Evolutionary conservation across 2,113 vertebrate species (phyloP).

Genomic region (Cyprinus carpio): DNA sequence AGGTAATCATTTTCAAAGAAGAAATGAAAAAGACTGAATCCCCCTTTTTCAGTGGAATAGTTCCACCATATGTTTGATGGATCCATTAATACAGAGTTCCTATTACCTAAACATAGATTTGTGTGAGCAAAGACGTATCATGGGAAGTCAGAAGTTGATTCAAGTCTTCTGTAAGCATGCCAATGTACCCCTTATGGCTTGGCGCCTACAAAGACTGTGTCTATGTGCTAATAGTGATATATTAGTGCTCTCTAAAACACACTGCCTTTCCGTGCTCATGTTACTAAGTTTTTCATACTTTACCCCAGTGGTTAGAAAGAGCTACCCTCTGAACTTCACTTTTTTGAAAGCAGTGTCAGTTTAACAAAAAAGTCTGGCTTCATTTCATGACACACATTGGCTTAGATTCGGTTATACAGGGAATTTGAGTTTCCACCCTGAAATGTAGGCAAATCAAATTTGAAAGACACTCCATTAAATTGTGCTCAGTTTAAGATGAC

Average conservation of each 20-base stretch:
- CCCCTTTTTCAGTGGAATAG: not conserved
- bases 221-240: slow-evolving; percentile 55
- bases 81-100: slow-evolving; percentile 35
- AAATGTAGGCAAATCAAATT: slow-evolving; percentile 34
- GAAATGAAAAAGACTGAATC: not conserved
- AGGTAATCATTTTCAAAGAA: not conserved
- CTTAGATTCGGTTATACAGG: slow-evolving; percentile 11
- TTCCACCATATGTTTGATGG: slow-evolving; percentile 8
- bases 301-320: slow-evolving; percentile 26
- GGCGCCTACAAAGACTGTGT: slow-evolving; percentile 24
- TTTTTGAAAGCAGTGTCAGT: slow-evolving; percentile 8
- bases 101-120: slow-evolving; percentile 44
- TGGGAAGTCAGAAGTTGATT: slow-evolving; percentile 40
- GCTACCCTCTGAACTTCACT: slow-evolving; percentile 22
- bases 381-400: slow-evolving; percentile 32
- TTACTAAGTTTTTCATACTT: slow-evolving; percentile 36
- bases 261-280: slow-evolving; percentile 31
- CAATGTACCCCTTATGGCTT: slow-evolving; percentile 23
- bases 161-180: slow-evolving; percentile 43
- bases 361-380: slow-evolving; percentile 29
- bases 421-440: slow-evolving; percentile 27
- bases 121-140: slow-evolving; percentile 39
- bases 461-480: slow-evolving; percentile 33
- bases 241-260: slow-evolving; percentile 41
- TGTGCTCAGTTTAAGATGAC: slow-evolving; percentile 26